Conservation (phyloP, 2,797 vertebrate species). For the Kryptolebias ocellatus region DNA sequence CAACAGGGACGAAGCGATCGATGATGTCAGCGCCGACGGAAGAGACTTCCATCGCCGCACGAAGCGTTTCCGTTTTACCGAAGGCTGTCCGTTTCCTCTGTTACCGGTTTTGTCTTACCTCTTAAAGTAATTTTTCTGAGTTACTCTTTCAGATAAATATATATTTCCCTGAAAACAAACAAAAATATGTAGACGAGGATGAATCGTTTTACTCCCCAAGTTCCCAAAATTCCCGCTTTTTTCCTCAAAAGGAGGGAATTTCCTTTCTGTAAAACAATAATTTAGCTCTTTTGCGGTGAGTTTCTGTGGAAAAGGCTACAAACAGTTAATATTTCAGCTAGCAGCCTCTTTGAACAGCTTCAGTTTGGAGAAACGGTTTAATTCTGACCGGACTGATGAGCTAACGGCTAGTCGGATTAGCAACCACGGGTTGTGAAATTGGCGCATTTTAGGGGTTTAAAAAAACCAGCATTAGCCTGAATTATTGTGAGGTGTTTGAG, state of each 20-base stretch:
- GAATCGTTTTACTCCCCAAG: too few species aligned
- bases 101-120: slow-evolving; percentile 27
- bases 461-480: too few species aligned
- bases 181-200: neutral
- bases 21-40: slow-evolving; percentile 43
- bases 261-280: neutral
- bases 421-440: too few species aligned
- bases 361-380: neutral
- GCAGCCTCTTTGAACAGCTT: neutral
- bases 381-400: neutral
- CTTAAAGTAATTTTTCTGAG: slow-evolving; percentile 19
- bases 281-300: neutral
- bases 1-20: slow-evolving; percentile 32
- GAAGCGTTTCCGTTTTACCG: slow-evolving; percentile 32
- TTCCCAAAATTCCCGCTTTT: too few species aligned
- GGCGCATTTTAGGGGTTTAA: too few species aligned
- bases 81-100: slow-evolving; percentile 52
- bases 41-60: slow-evolving; percentile 36
- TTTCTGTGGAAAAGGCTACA: neutral
- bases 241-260: too few species aligned
- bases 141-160: slow-evolving; percentile 11
- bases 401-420: neutral
- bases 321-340: neutral
- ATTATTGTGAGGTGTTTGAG: too few species aligned
- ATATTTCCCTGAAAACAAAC: neutral